Evolutionary conservation across 2,113 vertebrate genomes (phyloP).

Genomic region (Myiozetetes cayanensis): DNA sequence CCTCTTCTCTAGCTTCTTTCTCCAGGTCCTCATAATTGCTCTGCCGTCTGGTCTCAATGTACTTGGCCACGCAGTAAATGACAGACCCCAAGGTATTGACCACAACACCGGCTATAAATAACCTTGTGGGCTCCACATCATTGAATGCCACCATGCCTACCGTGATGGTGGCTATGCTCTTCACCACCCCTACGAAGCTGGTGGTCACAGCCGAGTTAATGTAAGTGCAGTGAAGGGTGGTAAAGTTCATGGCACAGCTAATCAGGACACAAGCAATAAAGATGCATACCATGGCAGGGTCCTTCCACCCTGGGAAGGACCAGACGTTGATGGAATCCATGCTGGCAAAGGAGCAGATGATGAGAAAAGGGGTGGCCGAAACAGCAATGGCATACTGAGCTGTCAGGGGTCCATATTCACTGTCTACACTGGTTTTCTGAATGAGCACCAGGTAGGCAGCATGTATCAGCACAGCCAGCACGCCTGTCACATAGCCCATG

Average conservation of each 20-base stretch:
- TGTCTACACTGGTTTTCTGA: constrained; percentile 91
- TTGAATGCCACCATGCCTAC: constrained; percentile 97
- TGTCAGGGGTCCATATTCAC: constrained; percentile 89
- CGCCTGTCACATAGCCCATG: constrained; percentile 90
- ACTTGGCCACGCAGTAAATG: constrained; percentile 94
- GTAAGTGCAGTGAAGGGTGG: constrained; percentile 96
- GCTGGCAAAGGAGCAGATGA: constrained; percentile 87
- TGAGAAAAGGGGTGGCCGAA: constrained; percentile 88
- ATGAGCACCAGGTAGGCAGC: constrained; percentile 96
- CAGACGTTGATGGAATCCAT: constrained; percentile 90
- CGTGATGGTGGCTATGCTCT: constrained; percentile 96
- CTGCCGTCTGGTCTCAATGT: constrained; percentile 85
- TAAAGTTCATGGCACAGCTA: constrained; percentile 99
- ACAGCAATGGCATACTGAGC: constrained; percentile 94
- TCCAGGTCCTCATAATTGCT: constrained; percentile 92
- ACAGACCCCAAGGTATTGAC: constrained; percentile 95
- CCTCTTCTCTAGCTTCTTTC: constrained; percentile 73
- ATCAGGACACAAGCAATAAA: constrained; percentile 87
- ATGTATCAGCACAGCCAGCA: constrained; percentile 92
- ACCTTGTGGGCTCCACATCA: constrained; percentile 88
- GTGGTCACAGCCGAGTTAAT: constrained; percentile 99
- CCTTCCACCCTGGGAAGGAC: constrained; percentile 90
- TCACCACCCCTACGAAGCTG: constrained; percentile 98
- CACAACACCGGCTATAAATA: constrained; percentile 92
- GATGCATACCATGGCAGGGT: constrained; percentile 85